Evolutionary conservation across 2,888 invertebrate species (phyloP).

Genomic region (Eumacrocentrus americanus): DNA sequence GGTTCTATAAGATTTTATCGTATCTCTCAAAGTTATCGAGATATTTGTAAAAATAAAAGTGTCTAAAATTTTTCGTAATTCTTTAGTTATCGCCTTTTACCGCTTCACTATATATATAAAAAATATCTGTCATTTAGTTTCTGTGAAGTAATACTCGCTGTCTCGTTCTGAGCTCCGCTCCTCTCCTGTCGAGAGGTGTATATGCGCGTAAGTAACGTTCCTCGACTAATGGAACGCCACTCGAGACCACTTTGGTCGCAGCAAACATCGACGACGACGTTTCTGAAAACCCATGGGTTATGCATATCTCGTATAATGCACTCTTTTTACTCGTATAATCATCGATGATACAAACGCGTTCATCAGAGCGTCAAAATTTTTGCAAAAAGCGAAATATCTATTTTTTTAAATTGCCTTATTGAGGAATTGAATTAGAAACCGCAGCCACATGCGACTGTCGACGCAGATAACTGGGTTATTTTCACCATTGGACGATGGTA

Average conservation of each 20-base stretch:
- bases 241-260: constrained; percentile 59
- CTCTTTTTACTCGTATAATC: constrained; percentile 15
- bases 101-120: too few relatives aligned
- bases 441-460: too few relatives aligned
- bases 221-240: constrained; percentile 58
- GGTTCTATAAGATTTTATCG: too few relatives aligned
- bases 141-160: neutral
- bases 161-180: neutral
- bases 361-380: neutral
- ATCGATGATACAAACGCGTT: constrained; percentile 3
- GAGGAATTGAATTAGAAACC: too few relatives aligned
- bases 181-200: constrained; percentile 7
- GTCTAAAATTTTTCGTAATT: too few relatives aligned
- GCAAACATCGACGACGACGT: constrained; percentile 56
- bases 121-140: neutral
- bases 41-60: too few relatives aligned
- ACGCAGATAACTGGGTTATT: too few relatives aligned
- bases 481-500: too few relatives aligned
- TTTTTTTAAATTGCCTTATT: too few relatives aligned
- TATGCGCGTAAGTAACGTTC: constrained; percentile 6
- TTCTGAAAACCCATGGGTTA: constrained; percentile 59
- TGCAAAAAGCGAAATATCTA: neutral
- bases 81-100: too few relatives aligned
- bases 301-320: neutral
- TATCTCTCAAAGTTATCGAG: too few relatives aligned